These are phyloP conservation scores for Shinisaurus crocodilurus DNA, from an alignment of 2,113 vertebrate genomes.

Conservation along the genomic window DNA sequence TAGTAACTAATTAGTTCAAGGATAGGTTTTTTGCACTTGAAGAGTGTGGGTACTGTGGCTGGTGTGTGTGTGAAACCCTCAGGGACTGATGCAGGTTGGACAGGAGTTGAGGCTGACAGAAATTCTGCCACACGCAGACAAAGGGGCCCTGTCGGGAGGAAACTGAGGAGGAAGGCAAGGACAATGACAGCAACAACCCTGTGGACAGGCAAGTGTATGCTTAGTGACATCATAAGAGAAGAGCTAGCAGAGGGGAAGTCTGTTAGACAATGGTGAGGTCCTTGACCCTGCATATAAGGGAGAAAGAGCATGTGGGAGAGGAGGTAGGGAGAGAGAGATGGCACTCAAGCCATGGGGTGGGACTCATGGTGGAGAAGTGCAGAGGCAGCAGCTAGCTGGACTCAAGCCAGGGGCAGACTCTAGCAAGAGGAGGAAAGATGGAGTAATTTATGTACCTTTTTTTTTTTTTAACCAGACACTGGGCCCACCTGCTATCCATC, in stretches of 20 bases:
- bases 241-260: background rate
- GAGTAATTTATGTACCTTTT: constrained; percentile 35
- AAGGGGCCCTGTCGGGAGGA: no score
- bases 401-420: no score
- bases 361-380: background rate
- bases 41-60: background rate
- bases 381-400: background rate
- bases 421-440: background rate
- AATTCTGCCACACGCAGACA: no score
- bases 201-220: background rate
- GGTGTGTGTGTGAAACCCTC: background rate
- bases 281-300: background rate
- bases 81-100: background rate
- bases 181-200: background rate
- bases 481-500: constrained; percentile 33
- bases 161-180: no score
- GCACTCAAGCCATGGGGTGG: background rate
- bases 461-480: constrained; percentile 31
- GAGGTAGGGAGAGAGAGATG: background rate
- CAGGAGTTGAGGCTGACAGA: no score
- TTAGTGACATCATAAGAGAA: background rate
- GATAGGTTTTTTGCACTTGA: background rate
- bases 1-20: background rate
- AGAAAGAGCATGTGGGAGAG: background rate
- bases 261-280: background rate